phyloP scores from a whole-genome alignment of 2,888 invertebrate genomes.

The Limnephilus rhombicus region DNA sequence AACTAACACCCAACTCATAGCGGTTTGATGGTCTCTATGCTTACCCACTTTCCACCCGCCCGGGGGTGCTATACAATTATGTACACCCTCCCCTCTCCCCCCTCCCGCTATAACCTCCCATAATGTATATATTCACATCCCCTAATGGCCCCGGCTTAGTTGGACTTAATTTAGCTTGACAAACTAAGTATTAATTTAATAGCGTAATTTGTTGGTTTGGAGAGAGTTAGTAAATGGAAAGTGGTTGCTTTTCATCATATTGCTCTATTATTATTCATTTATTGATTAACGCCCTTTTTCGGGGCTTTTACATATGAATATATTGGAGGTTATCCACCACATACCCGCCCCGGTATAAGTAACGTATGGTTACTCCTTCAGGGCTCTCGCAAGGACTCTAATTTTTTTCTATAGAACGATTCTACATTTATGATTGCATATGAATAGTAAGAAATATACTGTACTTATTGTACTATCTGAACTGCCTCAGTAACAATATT shows the following conservation, averaged over 20 bases:
- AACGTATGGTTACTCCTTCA: too few species aligned
- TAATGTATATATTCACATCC: background rate
- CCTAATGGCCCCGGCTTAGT: background rate
- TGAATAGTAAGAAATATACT: too few species aligned
- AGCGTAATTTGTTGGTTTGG: background rate
- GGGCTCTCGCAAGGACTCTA: too few species aligned
- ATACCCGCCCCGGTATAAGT: too few species aligned
- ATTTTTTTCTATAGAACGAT: too few species aligned
- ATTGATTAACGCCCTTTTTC: too few species aligned
- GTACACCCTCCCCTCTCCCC: background rate
- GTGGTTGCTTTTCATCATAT: background rate
- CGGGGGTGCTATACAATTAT: background rate
- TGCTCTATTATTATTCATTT: too few species aligned
- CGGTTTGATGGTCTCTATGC: background rate
- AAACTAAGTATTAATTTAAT: constrained; percentile 3
- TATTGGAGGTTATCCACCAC: too few species aligned
- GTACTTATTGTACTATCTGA: too few species aligned
- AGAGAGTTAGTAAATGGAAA: background rate
- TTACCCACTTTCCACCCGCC: background rate
- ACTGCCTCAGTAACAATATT: too few species aligned
- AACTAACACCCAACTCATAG: background rate
- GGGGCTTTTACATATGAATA: too few species aligned
- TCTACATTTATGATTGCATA: too few species aligned
- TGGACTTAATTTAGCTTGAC: background rate
- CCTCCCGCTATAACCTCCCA: background rate